Evolutionary conservation across 2,113 vertebrate genomes (phyloP).

Genomic region (Sebastes fasciatus): DNA sequence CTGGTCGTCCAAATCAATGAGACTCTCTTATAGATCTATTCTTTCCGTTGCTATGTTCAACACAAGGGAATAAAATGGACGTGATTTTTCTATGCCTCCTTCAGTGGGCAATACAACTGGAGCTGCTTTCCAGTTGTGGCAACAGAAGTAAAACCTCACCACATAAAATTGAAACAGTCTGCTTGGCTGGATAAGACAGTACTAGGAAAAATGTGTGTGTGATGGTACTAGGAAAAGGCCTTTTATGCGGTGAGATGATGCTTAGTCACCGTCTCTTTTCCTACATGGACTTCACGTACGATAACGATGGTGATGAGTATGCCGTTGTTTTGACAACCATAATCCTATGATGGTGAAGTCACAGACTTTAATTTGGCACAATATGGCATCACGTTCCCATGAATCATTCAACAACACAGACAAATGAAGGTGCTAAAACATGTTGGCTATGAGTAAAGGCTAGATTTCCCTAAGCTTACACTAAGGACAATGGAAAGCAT

Average conservation of each 20-base stretch:
- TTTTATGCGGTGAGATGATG: background rate
- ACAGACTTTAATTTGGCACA: background rate
- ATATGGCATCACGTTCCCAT: background rate
- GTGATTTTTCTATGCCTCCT: background rate
- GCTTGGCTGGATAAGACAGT: background rate
- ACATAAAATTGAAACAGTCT: background rate
- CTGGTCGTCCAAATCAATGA: background rate
- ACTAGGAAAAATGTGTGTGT: background rate
- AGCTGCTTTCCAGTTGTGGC: too few relatives aligned
- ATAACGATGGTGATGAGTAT: background rate
- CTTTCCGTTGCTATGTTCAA: background rate
- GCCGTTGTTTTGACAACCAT: background rate
- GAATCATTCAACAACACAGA: conserved; percentile 26
- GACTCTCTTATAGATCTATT: background rate
- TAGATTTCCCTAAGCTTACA: background rate
- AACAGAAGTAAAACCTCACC: background rate
- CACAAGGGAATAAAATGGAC: background rate
- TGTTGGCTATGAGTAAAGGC: background rate
- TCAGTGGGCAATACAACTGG: background rate
- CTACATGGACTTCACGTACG: background rate
- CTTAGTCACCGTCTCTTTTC: background rate
- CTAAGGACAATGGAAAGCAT: background rate
- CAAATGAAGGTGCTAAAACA: background rate
- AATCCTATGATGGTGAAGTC: conserved; percentile 2
- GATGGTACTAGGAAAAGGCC: background rate